phyloP scores from a whole-genome alignment of 2,797 vertebrate genomes.

The Pipistrellus pygmaeus region DNA sequence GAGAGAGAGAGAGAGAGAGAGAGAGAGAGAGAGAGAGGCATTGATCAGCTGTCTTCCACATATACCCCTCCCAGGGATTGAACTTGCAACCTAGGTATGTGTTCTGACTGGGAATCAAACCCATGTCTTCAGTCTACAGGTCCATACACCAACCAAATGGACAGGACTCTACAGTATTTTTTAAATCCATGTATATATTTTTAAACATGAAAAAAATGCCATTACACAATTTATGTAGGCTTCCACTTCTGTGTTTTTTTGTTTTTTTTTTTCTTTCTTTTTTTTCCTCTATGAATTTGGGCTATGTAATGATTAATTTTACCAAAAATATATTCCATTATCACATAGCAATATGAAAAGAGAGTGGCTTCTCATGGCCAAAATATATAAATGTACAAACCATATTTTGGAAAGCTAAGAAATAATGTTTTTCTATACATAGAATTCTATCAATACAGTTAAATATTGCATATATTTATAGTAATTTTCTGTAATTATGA shows the following conservation, averaged over 20 bases:
- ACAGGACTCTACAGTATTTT: neutral
- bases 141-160: neutral
- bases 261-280: neutral
- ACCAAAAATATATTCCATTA: neutral
- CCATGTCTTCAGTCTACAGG: too few species aligned
- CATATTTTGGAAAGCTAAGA: slow-evolving; percentile 6
- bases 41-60: neutral
- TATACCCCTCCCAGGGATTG: neutral
- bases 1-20: neutral
- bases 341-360: neutral
- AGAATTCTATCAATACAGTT: neutral
- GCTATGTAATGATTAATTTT: neutral
- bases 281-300: neutral
- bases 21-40: neutral
- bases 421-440: neutral
- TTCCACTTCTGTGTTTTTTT: neutral
- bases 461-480: neutral
- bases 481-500: neutral
- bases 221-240: neutral
- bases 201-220: neutral
- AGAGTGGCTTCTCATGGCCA: neutral
- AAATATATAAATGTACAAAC: slow-evolving; percentile 18
- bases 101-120: neutral
- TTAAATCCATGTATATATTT: neutral
- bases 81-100: neutral